Percentiles rank a stretch among this genome's conserved stretches.
Conservation (phyloP, 2,797 vertebrate genomes). For the Myotis planiceps region DNA sequence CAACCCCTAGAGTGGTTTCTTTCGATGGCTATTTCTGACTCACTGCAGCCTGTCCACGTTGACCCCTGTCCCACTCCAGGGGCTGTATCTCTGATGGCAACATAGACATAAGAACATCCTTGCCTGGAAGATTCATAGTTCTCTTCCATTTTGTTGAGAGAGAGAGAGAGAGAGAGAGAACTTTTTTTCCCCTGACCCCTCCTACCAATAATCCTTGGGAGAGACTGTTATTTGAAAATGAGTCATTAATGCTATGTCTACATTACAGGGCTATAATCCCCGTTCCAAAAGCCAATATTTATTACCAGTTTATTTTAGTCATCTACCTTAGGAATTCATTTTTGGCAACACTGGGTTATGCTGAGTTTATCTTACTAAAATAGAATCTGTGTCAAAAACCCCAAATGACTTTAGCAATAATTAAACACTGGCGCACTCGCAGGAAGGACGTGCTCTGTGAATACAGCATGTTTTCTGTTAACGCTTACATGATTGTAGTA, state of each 20-base stretch:
- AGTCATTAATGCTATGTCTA: conserved; percentile 73
- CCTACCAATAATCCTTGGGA: conserved; percentile 36
- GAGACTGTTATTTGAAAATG: conserved; percentile 58
- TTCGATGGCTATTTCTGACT: not conserved
- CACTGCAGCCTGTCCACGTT: not conserved
- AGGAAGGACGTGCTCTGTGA: conserved; percentile 14
- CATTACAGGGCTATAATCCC: conserved; percentile 69
- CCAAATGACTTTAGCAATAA: conserved; percentile 75
- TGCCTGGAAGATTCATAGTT: not conserved
- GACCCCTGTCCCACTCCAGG: not conserved
- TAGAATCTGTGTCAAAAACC: conserved; percentile 82
- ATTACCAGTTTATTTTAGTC: conserved; percentile 79
- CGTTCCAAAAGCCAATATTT: conserved; percentile 75
- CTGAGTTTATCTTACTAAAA: conserved; percentile 78
- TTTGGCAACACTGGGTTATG: conserved; percentile 57
- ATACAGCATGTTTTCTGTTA: not conserved
- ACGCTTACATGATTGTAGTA: not conserved
- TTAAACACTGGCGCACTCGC: conserved; percentile 52
- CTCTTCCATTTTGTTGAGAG: conserved; percentile 46
- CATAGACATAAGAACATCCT: not conserved
- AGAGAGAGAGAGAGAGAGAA: not conserved
- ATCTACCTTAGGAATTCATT: conserved; percentile 81
- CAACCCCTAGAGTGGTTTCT: not conserved
- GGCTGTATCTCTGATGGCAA: not conserved
- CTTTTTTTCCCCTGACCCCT: conserved; percentile 17